Evolutionary conservation across 1,140 invertebrate species (phyloP), one percentile per base, ranked within the genome.

Genomic region (Batillaria attramentaria): DNA sequence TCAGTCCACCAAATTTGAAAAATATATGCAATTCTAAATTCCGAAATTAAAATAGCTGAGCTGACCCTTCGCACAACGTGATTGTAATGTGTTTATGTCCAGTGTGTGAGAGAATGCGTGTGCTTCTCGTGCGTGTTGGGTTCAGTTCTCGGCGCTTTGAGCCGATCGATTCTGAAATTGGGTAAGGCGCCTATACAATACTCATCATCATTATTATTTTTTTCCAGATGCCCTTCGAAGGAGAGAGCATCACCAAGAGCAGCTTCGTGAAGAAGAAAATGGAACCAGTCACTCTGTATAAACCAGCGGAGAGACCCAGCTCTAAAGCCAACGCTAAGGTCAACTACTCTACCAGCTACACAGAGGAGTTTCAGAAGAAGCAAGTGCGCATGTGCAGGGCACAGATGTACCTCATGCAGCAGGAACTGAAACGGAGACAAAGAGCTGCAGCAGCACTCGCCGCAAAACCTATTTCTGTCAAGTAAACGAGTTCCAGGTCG

Each of bases 371-470:
- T 76, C 74, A 81, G 65, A 84, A 84, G 65, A 86, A 86, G 42
- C 79, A 85, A 66, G 79, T 82, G 5, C 83, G 84, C 39, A 79
- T 87, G 72, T 89, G 88, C 74, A 77, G 81, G 24, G 88, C 88
- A 16, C 81, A 87, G 50, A 65, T 87, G 1, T 89, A 83, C 78
- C 79, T 89, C 18, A 81, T 88, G 42, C 85, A 89, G 57, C 85
- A 87, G 76, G 85, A 89, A 80, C 57, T 89, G 43, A 80, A 82
- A 54, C 83, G 80, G 35, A 37, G 78, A 4, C 79, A 84, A 42
- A 68, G 68, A 18, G 82, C 80, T 3, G 31, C 33, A 4, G 60
- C 73, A 33, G 50, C 54, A 0, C 73, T 39, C 4, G 8, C 13
- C 13, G 24, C 73, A 5, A 62, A 75, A 65, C 39, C 50, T 28